A percentile compares a stretch with the other conserved stretches of the same genome.
Conservation (phyloP, 2,888 invertebrate genomes). For the Agrilus biguttatus region DNA sequence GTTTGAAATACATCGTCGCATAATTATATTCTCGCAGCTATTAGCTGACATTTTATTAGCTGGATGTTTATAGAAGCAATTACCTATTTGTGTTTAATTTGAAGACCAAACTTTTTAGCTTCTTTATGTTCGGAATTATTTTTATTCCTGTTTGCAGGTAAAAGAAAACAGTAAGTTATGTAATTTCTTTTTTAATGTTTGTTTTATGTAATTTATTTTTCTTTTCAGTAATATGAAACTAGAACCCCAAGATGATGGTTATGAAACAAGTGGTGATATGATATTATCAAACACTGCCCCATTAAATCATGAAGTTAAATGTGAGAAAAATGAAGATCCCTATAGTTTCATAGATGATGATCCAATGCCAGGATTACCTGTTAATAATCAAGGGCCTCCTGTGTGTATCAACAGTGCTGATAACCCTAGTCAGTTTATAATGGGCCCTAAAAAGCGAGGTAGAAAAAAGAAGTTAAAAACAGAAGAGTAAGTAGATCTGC, state of each 20-base stretch:
- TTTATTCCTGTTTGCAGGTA: no score
- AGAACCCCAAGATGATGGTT: slow-evolving; percentile 78
- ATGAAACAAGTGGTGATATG: slow-evolving; percentile 66
- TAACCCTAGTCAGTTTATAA: slow-evolving; percentile 24
- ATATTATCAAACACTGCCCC: slow-evolving; percentile 31
- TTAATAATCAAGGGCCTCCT: slow-evolving; percentile 25
- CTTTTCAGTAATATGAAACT: slow-evolving; percentile 29
- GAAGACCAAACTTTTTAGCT: no score
- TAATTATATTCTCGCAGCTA: no score
- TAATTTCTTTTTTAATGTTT: no score
- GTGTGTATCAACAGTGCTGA: slow-evolving; percentile 24
- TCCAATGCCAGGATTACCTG: slow-evolving; percentile 33
- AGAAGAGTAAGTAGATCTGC: slow-evolving; percentile 32
- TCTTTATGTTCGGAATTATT: no score
- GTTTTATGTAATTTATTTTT: not conserved
- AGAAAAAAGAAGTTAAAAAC: slow-evolving; percentile 72
- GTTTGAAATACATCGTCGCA: no score
- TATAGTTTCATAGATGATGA: slow-evolving; percentile 81
- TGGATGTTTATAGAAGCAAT: no score
- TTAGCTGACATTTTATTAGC: no score
- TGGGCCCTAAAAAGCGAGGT: slow-evolving; percentile 67
- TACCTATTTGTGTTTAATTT: no score
- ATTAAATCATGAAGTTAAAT: slow-evolving; percentile 29
- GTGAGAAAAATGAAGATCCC: slow-evolving; percentile 50
- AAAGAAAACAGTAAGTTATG: no score